Conservation (phyloP, 2,113 vertebrate genomes). For the Kryptolebias marmoratus region DNA sequence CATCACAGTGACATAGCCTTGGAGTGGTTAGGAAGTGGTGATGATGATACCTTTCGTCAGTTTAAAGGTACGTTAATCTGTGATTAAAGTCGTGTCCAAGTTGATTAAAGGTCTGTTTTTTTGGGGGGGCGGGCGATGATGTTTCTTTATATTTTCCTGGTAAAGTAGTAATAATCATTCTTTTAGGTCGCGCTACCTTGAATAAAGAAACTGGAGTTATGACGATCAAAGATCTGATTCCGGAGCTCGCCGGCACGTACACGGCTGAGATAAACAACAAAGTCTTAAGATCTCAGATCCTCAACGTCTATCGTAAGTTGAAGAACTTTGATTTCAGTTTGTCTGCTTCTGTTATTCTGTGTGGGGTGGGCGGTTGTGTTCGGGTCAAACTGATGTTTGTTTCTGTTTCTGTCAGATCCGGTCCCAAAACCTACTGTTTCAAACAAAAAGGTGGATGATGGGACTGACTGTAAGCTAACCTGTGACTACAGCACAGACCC, state of each 20-base stretch:
- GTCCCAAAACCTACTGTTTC: not conserved
- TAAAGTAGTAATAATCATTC: no score
- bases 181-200: not conserved
- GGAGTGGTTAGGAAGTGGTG: no score
- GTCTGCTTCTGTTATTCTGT: not conserved
- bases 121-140: not conserved
- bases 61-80: no score
- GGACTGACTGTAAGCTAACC: not conserved
- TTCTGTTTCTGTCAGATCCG: not conserved
- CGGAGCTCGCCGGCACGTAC: not conserved
- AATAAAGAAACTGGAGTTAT: not conserved
- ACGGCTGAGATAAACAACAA: not conserved
- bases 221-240: not conserved
- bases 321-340: not conserved
- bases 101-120: no score
- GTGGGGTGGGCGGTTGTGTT: no score
- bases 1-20: no score
- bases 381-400: not conserved
- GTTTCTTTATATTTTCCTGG: not conserved
- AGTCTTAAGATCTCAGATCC: not conserved
- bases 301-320: not conserved
- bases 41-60: no score
- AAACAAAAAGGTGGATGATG: not conserved
- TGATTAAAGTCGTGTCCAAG: no score
- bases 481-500: not conserved